Base-by-base conservation (phyloP, 2,888 invertebrate genomes). In the Tinea trinotella region DNA sequence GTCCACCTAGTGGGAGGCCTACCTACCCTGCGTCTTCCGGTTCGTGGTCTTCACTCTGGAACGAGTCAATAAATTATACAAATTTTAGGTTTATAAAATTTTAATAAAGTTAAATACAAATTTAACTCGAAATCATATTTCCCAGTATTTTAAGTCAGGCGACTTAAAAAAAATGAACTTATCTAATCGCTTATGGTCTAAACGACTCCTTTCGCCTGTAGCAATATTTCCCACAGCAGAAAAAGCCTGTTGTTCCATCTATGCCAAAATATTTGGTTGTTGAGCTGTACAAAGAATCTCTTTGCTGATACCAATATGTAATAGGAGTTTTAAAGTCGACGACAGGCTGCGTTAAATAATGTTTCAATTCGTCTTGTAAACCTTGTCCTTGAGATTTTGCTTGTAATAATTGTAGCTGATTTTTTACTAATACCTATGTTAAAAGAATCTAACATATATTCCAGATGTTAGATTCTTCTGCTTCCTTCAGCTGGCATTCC, bases 331-430 rank as follows among this genome's bases (percentile, higher is more conserved):
- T 57, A 20, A 62, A 56, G 53, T 62, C 53, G 53, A 61, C 56
- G 54, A 61, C 61, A 55, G 61, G 55, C 58, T 61, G 61, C 55
- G 59, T 54, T 59, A 59, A 60, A 58, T 61, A 60, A 56, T 60
- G 59, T 59, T 62, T 61, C 15, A 60, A 62, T 60, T 64, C 60
- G 40, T 63, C 59, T 55, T 60, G 56, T 59, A 61, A 62, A 55
- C 60, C 62, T 59, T 60, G 59, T 57, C 59, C 57, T 63, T 61
- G 54, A 55, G 13, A 56, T 60, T 57, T 59, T 58, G 56, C 35
- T 59, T 54, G 56, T 54, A 56, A 46, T 58, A 52, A 59, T 55
- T 59, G 57, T 35, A 60, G 59, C 55, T 56, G 59, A 54, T 59
- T 58, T 59, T 59, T 60, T 55, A 60, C 59, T 19, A 59, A 55